Percentiles rank a stretch among this genome's conserved stretches.
phyloP scores from a whole-genome alignment of 1,140 invertebrate genomes.

The Drosophila simulans region DNA sequence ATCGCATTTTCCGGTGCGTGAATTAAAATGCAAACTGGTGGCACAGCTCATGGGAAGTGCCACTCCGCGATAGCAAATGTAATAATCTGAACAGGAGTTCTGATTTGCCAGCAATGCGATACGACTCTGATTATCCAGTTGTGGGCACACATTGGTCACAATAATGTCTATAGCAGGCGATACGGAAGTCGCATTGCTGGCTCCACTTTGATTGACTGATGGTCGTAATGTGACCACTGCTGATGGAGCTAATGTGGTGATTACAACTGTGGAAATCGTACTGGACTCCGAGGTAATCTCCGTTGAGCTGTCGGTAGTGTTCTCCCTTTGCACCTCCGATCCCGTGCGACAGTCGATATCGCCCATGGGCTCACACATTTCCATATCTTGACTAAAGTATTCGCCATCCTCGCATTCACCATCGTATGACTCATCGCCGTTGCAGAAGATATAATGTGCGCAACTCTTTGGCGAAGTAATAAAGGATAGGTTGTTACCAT shows the following conservation, averaged over 20 bases:
- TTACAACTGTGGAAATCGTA: neutral
- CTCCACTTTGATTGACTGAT: neutral
- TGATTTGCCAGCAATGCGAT: constrained; percentile 64
- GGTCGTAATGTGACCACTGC: neutral
- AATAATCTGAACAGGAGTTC: constrained; percentile 76
- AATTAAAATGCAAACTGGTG: constrained; percentile 70
- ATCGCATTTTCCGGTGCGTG: constrained; percentile 67
- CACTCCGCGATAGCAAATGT: constrained; percentile 72
- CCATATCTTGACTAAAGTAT: constrained; percentile 53
- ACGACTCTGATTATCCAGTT: constrained; percentile 50
- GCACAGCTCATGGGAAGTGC: constrained; percentile 65
- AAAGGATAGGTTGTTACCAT: constrained; percentile 29
- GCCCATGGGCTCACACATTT: constrained; percentile 69
- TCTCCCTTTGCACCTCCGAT: constrained; percentile 7
- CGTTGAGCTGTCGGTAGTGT: neutral
- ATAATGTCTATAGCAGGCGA: constrained; percentile 13
- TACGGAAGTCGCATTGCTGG: neutral
- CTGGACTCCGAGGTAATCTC: neutral
- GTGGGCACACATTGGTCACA: constrained; percentile 53
- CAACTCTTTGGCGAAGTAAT: constrained; percentile 61
- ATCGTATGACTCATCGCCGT: constrained; percentile 72
- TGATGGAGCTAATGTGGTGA: constrained; percentile 1
- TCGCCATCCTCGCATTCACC: constrained; percentile 70
- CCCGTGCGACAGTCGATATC: constrained; percentile 67
- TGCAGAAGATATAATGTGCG: constrained; percentile 66